Conservation (phyloP, 2,113 vertebrate species). For the Alexandromys fortis region DNA sequence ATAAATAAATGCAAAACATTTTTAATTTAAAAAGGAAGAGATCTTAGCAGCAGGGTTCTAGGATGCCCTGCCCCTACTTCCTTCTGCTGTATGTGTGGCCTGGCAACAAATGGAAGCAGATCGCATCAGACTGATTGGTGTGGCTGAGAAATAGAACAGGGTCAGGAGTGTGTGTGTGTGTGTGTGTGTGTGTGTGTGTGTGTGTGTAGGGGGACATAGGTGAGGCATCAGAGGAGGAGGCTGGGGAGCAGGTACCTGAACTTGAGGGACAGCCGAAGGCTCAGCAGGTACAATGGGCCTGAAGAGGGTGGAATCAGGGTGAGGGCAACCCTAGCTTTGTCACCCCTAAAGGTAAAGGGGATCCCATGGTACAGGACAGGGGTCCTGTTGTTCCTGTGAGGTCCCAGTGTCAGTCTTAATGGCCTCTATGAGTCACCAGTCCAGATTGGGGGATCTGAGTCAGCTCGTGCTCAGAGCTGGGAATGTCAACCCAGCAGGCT, state of each 20-base stretch:
- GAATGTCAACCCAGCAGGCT: neutral
- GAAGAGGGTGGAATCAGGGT: neutral
- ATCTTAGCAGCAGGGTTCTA: neutral
- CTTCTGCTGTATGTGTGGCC: too few species aligned
- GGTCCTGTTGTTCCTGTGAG: neutral
- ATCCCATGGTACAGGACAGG: fast-evolving
- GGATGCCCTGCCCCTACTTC: neutral
- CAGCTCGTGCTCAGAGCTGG: neutral
- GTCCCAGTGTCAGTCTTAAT: neutral
- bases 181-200: neutral
- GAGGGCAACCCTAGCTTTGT: neutral
- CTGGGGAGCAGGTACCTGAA: neutral
- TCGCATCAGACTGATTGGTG: too few species aligned
- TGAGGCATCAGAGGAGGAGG: neutral
- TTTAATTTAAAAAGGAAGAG: neutral
- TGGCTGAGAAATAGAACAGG: neutral
- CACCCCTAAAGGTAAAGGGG: too few species aligned
- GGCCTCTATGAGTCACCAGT: neutral
- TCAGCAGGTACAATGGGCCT: neutral
- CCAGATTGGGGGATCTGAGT: neutral
- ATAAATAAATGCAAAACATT: neutral
- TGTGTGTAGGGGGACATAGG: neutral
- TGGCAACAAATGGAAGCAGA: too few species aligned
- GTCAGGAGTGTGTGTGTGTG: neutral
- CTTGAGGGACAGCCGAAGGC: neutral